Percentiles rank a stretch among this genome's conserved stretches.
Conservation (phyloP, 2,888 invertebrate species). For the Sarcophaga subvicina region DNA sequence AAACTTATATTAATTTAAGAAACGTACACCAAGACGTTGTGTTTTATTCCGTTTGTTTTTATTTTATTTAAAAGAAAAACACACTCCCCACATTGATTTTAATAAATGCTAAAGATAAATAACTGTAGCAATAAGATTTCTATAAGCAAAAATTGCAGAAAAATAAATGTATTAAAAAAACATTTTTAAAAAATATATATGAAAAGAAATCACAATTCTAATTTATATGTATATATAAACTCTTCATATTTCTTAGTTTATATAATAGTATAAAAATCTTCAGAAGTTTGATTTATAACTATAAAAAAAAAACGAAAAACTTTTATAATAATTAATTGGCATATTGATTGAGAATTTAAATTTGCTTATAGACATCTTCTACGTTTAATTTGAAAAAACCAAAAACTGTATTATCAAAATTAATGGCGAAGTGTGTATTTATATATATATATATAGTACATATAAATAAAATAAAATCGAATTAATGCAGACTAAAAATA, state of each 20-base stretch:
- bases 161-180: too few species aligned
- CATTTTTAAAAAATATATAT: neutral
- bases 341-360: neutral
- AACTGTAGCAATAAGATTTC: constrained; percentile 31
- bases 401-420: constrained; percentile 50
- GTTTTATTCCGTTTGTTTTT: constrained; percentile 5
- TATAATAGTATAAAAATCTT: neutral
- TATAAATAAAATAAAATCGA: constrained; percentile 28
- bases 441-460: neutral
- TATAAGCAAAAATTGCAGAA: neutral
- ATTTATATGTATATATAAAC: neutral
- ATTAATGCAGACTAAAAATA: constrained; percentile 20
- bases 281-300: neutral
- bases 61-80: constrained; percentile 30
- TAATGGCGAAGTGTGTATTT: constrained; percentile 43
- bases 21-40: constrained; percentile 44
- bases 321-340: neutral
- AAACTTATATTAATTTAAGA: constrained; percentile 31
- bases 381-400: constrained; percentile 14
- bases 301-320: neutral
- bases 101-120: constrained; percentile 34
- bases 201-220: too few species aligned
- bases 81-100: constrained; percentile 51
- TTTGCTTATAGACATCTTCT: constrained; percentile 39
- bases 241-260: constrained; percentile 31